Conservation (phyloP, 2,113 vertebrate species). For the Nibea coibor region DNA sequence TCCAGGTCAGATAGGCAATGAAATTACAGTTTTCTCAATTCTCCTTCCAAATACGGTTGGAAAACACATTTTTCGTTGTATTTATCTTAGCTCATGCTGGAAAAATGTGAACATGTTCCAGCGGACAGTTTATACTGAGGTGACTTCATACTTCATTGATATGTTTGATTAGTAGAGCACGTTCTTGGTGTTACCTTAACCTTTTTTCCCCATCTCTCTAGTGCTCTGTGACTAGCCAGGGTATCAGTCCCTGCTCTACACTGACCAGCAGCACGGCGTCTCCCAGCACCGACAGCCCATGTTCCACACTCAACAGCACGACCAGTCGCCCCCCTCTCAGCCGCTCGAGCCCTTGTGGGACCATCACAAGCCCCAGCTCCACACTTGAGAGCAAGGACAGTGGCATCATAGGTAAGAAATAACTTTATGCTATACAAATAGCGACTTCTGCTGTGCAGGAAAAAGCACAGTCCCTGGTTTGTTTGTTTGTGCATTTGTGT, state of each 20-base stretch:
- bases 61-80: constrained; percentile 26
- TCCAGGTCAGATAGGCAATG: constrained; percentile 45
- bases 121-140: constrained; percentile 28
- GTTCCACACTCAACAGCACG: constrained; percentile 96
- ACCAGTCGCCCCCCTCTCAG: constrained; percentile 84
- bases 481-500: neutral
- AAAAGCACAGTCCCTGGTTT: neutral
- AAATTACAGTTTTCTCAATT: constrained; percentile 19
- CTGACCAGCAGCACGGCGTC: constrained; percentile 97
- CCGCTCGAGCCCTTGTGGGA: constrained; percentile 92
- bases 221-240: constrained; percentile 87
- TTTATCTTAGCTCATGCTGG: constrained; percentile 26
- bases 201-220: constrained; percentile 55
- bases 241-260: constrained; percentile 95
- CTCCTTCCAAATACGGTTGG: constrained; percentile 54
- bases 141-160: constrained; percentile 41
- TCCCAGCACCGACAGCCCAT: constrained; percentile 95
- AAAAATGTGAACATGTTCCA: constrained; percentile 50
- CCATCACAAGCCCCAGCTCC: constrained; percentile 96
- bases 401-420: constrained; percentile 94
- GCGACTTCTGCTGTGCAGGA: neutral
- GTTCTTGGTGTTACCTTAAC: constrained; percentile 23
- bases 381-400: constrained; percentile 99
- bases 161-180: constrained; percentile 25
- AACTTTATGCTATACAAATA: neutral